Evolutionary conservation across 2,113 vertebrate species (phyloP).

Genomic region (Girardinichthys multiradiatus): DNA sequence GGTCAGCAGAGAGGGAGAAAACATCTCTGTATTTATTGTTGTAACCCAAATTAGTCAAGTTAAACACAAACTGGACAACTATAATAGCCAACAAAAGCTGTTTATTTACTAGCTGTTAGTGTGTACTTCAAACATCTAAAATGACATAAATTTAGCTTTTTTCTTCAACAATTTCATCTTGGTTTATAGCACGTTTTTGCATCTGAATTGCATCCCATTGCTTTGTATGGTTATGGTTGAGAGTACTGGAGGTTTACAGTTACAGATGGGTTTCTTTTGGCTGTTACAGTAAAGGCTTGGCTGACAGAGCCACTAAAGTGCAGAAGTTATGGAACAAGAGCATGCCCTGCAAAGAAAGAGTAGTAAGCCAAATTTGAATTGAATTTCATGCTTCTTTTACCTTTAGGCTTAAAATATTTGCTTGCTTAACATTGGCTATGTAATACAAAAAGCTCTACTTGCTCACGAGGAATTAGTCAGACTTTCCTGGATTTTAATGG

Average conservation of each 20-base stretch:
- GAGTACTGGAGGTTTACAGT: slow-evolving; percentile 38
- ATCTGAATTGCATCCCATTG: slow-evolving; percentile 2
- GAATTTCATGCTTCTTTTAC: slow-evolving; percentile 2
- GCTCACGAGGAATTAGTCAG: not conserved
- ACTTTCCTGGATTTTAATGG: not conserved
- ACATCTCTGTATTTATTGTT: not conserved
- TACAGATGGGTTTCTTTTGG: slow-evolving; percentile 26
- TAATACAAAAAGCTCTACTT: not conserved
- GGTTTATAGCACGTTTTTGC: not conserved
- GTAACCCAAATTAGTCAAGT: slow-evolving; percentile 17
- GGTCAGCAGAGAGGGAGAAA: not conserved
- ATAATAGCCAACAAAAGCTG: not conserved
- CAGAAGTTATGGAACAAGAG: slow-evolving; percentile 13
- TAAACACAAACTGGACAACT: not conserved
- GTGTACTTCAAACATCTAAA: not conserved
- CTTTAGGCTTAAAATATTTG: not conserved
- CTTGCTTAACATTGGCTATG: not conserved
- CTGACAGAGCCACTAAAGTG: slow-evolving; percentile 1
- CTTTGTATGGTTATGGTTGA: slow-evolving; percentile 38
- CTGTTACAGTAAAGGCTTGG: slow-evolving; percentile 34
- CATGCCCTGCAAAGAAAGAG: slow-evolving; percentile 2
- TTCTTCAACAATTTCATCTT: too few relatives aligned
- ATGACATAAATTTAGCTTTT: not conserved
- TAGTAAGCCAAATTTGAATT: not conserved
- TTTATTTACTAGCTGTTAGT: not conserved